Base-by-base conservation (phyloP, 2,113 vertebrate species). In the Petroica traversi region DNA sequence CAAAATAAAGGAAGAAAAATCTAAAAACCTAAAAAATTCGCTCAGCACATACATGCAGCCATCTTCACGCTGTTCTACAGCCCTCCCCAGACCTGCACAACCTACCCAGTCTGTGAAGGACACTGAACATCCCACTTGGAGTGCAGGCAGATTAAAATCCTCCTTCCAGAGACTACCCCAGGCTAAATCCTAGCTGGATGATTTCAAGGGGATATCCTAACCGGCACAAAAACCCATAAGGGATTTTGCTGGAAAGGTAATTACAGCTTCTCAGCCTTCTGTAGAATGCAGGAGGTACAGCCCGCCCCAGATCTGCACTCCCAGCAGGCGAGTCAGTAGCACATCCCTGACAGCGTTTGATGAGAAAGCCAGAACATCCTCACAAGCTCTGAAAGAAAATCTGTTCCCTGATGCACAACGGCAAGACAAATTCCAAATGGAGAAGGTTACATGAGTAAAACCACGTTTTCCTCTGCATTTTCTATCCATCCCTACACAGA, bases 131-230 rank as follows among this genome's bases (percentile, higher is more conserved):
- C 34, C 61, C 59, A 8, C 43, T 74, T 24, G 1, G 28, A 67
- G 68, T 0, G 0, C 43, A n/a, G 43, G 38, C 57, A 85, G 81
- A 22, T 20, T 48, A 57, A 67, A 78, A 58, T 19, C 0, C 0
- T 34, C 38, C 72, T 84, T 36, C 41, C 64, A 49, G 48, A 74
- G 58, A 55, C 8, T 9, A 63, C 15, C 19, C 19, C 55, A 26
- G 31, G 55, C 68, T 73, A 91, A 59, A 85, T 40, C 45, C 52
- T 73, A 36, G 12, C 74, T 72, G 36, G 5, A 11, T 63, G 5
- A 52, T 29, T 92, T 59, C 43, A 34, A 12, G 11, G 36, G 36
- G 28, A 57, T 57, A 29, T 14, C 40, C n/a, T 54, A 43, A n/a
- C 34, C 5, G 15, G 57, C 67, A 31, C 19, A 38, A 51, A n/a